Base-by-base conservation (phyloP, 2,113 vertebrate species). In the Microcebus ravelobensis region DNA sequence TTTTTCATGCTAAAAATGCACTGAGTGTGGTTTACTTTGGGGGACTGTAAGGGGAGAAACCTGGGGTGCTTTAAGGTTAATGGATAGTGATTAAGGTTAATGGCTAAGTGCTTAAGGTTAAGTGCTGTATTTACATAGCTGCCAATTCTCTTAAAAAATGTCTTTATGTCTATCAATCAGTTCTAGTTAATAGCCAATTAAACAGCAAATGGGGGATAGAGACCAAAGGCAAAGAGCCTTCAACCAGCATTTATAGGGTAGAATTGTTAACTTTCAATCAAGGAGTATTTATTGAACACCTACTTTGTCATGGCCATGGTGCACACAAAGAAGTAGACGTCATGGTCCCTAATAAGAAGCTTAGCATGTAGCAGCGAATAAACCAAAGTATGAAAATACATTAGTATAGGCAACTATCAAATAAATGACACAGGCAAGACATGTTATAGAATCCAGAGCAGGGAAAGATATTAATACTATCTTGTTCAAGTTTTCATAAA, bases 51-150 rank as follows among this genome's bases (percentile, higher is more conserved):
- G 80, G 20, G 15, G 92, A 98, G 97, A 96, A 97, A 98, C 87
- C 96, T 95, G 97, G 97, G 97, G 97, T 96, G 80, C 68, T 94
- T 94, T 92, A 94, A 95, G 98, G 97, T 98, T 98, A 98, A 98
- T 98, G 98, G 95, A 95, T 93, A 97, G 91, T 97, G 96, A 97
- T 98, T 96, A 97, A 98, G 97, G 97, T 98, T 97, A 98, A 98
- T 95, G 97, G 90, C 90, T 90, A 77, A 91, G 97, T 95, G 96
- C 91, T 87, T 81, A 96, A 96, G 97, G 97, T 98, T 98, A 98
- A 98, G 98, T 96, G 96, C 71, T 95, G 3, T 98, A 98, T 98
- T 98, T 98, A 98, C 96, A 97, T 96, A 97, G 97, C 98, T 97
- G 97, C 94, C 97, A 97, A 94, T 93, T 96, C 82, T 87, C 52